These are phyloP conservation scores for Neoaliturus tenellus DNA, from an alignment of 2,888 invertebrate species.

Conservation along the genomic window DNA sequence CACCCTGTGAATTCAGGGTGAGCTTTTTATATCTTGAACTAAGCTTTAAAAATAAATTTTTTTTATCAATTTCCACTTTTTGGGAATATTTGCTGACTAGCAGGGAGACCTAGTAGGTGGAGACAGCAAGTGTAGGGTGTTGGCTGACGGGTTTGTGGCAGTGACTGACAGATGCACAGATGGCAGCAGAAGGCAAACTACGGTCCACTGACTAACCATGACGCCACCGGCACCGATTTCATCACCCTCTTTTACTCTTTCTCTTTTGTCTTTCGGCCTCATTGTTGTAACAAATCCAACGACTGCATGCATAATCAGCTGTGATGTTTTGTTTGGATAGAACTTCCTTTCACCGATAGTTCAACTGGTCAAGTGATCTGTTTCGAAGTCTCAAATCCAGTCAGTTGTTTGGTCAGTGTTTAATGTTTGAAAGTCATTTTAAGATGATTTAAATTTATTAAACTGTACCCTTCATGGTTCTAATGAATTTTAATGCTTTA, in stretches of 20 bases:
- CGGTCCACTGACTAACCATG: constrained; percentile 32
- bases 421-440: no score
- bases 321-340: neutral
- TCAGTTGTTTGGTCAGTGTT: no score
- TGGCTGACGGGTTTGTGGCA: neutral
- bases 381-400: no score
- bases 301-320: constrained; percentile 10
- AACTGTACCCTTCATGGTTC: no score
- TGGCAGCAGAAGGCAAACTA: neutral
- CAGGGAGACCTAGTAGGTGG: no score
- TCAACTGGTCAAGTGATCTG: neutral
- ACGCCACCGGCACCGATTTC: constrained; percentile 21
- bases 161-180: neutral
- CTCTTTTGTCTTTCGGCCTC: constrained; percentile 38
- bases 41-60: no score
- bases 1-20: no score
- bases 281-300: neutral
- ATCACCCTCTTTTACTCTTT: neutral
- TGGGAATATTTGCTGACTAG: no score
- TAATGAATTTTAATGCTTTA: no score
- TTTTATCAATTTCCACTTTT: no score
- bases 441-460: no score
- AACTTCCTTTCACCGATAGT: neutral
- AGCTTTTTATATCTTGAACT: no score
- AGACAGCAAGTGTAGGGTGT: neutral